Base-by-base conservation (phyloP, 2,888 invertebrate genomes). In the Apodemia duryi region DNA sequence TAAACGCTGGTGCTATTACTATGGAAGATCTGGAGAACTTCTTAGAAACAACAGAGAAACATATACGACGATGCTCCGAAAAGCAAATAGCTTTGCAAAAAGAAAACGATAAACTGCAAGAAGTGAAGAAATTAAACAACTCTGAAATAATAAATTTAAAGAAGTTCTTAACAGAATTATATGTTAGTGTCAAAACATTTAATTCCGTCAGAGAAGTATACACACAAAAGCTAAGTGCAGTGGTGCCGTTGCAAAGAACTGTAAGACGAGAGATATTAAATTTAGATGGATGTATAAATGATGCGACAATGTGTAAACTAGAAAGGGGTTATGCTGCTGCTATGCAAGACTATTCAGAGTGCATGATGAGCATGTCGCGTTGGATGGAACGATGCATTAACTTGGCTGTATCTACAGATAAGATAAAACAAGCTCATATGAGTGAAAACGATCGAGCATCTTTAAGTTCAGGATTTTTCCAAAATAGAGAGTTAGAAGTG, bases 21-120 rank as follows among this genome's bases (percentile, higher is more conserved):
- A 88, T 90, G 85, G 89, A 91, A 67, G 90, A 91, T 64, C 73
- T 91, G 21, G 91, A 91, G 71, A 87, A 86, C 73, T 91, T 91
- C 77, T 72, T 91, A 54, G 91, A 91, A 69, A 91, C 89, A 0
- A 91, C 89, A 1, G 91, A 91, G 65, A 81, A 79, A 70, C 90
- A 89, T 69, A 68, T 91, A 21, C 82, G 79, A 65, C 79, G 84
- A 46, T 90, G 88, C 70, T 78, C 87, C 0, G 91, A 91, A 51
- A 88, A 83, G 69, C 89, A 89, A 70, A 67, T 77, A 7, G 70
- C 76, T 1, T 71, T 91, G 64, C 88, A 87, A 68, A 90, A 86
- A 69, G 91, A 91, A 67, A 77, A 88, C 21, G 91, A 91, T 69
- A 77, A 87, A 68, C 74, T 90, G 62, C 67, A 70, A 0, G 90